Conservation (phyloP, 2,888 invertebrate genomes). For the Hipparchia sbordonii region DNA sequence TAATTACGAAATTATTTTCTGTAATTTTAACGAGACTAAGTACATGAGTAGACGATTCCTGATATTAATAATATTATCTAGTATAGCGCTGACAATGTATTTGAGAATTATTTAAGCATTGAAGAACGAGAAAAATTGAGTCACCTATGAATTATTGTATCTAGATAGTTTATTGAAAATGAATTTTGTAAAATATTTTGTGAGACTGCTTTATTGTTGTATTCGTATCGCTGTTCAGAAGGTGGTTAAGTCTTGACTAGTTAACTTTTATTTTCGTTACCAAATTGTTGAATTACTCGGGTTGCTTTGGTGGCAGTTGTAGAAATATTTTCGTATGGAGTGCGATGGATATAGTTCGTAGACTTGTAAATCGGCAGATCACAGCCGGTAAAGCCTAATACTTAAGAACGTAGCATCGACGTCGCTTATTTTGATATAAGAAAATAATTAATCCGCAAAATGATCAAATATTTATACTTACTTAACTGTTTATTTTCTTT, state of each 20-base stretch:
- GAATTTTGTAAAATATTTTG: slow-evolving; percentile 79
- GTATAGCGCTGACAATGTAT: slow-evolving; percentile 79
- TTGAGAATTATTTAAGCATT: slow-evolving; percentile 74
- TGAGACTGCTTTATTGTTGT: slow-evolving; percentile 83
- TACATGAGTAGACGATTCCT: slow-evolving; percentile 81
- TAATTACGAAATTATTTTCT: slow-evolving; percentile 80
- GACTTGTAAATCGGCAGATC: slow-evolving; percentile 37
- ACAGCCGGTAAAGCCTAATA: slow-evolving; percentile 42
- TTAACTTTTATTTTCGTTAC: slow-evolving; percentile 81
- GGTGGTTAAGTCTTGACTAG: slow-evolving; percentile 73
- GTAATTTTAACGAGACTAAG: slow-evolving; percentile 81
- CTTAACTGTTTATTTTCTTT: slow-evolving; percentile 76
- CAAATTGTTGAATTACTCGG: slow-evolving; percentile 80
- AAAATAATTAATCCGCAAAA: slow-evolving; percentile 63
- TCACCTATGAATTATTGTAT: slow-evolving; percentile 77
- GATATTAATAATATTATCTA: slow-evolving; percentile 75
- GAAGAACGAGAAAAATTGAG: slow-evolving; percentile 70
- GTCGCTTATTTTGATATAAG: slow-evolving; percentile 57
- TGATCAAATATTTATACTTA: slow-evolving; percentile 80
- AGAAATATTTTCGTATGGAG: slow-evolving; percentile 57
- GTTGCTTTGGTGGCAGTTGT: slow-evolving; percentile 76
- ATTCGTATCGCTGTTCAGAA: slow-evolving; percentile 76
- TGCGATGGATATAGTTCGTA: slow-evolving; percentile 48
- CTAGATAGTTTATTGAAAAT: slow-evolving; percentile 78
- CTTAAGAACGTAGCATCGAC: slow-evolving; percentile 54